These are phyloP conservation scores for Otolemur crassicaudatus DNA, from an alignment of 2,797 vertebrate genomes.

Conservation along the genomic window DNA sequence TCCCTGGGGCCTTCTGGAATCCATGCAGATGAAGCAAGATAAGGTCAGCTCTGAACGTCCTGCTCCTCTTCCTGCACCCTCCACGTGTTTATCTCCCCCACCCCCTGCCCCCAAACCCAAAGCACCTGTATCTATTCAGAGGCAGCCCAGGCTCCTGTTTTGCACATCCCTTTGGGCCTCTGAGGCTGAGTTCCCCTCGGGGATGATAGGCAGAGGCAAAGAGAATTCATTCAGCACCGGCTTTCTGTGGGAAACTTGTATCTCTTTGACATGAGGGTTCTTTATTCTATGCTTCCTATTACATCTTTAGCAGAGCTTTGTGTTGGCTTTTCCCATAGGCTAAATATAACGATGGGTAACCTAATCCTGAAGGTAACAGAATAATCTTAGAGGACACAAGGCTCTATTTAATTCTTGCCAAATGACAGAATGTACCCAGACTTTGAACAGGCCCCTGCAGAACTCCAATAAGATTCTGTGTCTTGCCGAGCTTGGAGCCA, in stretches of 20 bases:
- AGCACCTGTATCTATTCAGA: conserved; percentile 74
- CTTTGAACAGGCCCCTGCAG: conserved; percentile 72
- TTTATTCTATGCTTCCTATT: conserved; percentile 80
- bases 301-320: conserved; percentile 75
- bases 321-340: conserved; percentile 79
- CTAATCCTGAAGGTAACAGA: conserved; percentile 84
- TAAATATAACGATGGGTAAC: conserved; percentile 79
- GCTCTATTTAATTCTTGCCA: conserved; percentile 82
- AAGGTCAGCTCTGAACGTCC: conserved; percentile 67
- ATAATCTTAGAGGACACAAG: conserved; percentile 79
- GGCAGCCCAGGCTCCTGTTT: neutral
- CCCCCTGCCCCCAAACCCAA: neutral
- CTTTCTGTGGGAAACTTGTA: conserved; percentile 75
- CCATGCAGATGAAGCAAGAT: conserved; percentile 72
- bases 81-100: neutral
- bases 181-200: conserved; percentile 30
- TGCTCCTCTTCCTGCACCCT: conserved; percentile 52
- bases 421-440: conserved; percentile 75
- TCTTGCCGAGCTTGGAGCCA: conserved; percentile 64
- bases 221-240: conserved; percentile 62
- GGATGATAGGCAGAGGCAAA: conserved; percentile 57
- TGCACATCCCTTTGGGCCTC: neutral
- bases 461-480: conserved; percentile 65
- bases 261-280: conserved; percentile 73
- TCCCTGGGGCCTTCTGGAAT: conserved; percentile 84